Evolutionary conservation across 2,888 invertebrate genomes (phyloP), one percentile per base, ranked within the genome.

Genomic region (Hemistola chrysoprasaria): DNA sequence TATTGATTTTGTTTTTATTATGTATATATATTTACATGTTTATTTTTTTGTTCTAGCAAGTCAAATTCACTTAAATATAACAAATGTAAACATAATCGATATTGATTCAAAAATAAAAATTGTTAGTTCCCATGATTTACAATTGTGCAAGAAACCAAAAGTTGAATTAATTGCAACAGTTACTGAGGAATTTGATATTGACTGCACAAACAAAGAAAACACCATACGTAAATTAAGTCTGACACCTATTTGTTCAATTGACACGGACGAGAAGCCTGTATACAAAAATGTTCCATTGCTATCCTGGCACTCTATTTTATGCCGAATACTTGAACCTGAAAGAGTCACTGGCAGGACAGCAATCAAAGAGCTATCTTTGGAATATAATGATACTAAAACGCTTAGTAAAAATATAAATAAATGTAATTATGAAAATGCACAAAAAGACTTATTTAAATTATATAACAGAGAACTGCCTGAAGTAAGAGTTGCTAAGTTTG

Each of bases 201-300:
- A 20, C 2, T 27, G 21, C 8, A 26, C 7, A 5, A 22, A 23
- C 8, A 41, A 36, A 47, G 40, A 42, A 8, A 50, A 57, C n/a
- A 42, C 49, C 1, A 59, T 44, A 39, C 55, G 50, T 10, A 71
- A 56, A 43, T 53, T 78, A 21, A 71, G 65, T 33, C 22, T 74
- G 22, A 64, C 75, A 6, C 74, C 79, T 6, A 62, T 79, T 43
- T 74, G 67, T 48, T 74, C 74, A 6, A 53, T 79, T 3, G 57
- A 70, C 40, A 73, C 71, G n/a, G 47, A 60, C 28, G 60, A 64
- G 8, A 47, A 52, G 16, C 32, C 37, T 2, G 6, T 42, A 22
- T 21, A 8, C 22, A n/a, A 20, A 40, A 8, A 21, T 8, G 30
- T 10, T 22, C 10, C 9, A 28, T 28, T 31, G 8, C 11, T 39